Evolutionary conservation across 2,888 invertebrate species (phyloP).

Genomic region (Neria commutata): DNA sequence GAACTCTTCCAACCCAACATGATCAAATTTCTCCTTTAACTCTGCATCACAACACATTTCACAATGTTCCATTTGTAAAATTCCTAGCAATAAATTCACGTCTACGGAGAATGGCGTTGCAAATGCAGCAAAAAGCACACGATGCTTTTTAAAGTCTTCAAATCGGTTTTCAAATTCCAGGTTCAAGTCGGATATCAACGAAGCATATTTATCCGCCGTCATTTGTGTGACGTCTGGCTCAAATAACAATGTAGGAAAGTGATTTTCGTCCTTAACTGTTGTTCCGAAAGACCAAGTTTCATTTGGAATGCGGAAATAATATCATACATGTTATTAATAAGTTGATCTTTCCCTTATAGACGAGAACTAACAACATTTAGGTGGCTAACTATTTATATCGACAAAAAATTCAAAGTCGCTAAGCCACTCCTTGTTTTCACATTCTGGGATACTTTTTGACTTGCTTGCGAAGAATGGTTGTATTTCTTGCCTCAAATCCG

Average conservation of each 20-base stretch:
- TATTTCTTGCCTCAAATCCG: neutral
- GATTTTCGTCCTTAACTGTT: neutral
- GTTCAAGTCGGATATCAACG: conserved; percentile 22
- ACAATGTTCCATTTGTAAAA: conserved; percentile 27
- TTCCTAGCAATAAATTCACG: conserved; percentile 26
- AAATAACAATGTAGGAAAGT: neutral
- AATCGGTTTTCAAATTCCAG: conserved; percentile 26
- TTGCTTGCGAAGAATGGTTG: neutral
- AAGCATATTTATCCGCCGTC: neutral
- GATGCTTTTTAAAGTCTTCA: conserved; percentile 27
- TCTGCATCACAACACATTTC: conserved; percentile 25
- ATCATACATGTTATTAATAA: neutral
- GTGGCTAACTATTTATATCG: neutral
- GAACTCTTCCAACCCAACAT: conserved; percentile 26
- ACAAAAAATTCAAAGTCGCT: no score
- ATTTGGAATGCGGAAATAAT: no score
- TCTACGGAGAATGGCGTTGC: conserved; percentile 29
- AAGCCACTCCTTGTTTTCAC: neutral
- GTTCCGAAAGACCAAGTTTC: neutral
- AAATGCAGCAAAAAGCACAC: conserved; percentile 25
- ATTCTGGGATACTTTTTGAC: neutral
- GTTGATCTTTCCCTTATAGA: neutral
- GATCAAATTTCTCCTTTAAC: conserved; percentile 27
- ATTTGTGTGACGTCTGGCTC: neutral
- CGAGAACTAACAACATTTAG: neutral